A percentile compares a stretch with the other conserved stretches of the same genome.
Conservation (phyloP, 1,140 invertebrate species). For the Drosophila kanapiae region DNA sequence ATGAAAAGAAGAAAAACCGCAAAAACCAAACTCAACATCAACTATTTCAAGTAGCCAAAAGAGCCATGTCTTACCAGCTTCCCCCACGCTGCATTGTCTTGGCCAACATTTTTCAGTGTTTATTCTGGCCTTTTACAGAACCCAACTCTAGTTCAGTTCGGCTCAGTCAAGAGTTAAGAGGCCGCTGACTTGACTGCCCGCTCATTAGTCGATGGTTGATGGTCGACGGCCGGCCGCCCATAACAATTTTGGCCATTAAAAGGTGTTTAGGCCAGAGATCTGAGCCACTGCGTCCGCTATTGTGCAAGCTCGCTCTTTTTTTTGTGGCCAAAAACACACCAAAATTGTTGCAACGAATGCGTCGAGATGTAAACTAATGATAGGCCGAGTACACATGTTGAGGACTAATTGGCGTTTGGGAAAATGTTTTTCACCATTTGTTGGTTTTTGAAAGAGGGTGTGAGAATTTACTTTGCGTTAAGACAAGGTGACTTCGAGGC, state of each 20-base stretch:
- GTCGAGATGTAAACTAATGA: constrained; percentile 76
- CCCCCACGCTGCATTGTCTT: constrained; percentile 47
- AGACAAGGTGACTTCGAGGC: neutral
- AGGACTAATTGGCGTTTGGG: constrained; percentile 66
- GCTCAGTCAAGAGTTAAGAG: constrained; percentile 23
- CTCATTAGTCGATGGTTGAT: constrained; percentile 68
- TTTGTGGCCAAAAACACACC: constrained; percentile 44
- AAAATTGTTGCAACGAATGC: constrained; percentile 72
- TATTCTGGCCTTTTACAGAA: constrained; percentile 76
- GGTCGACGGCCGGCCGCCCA: constrained; percentile 38
- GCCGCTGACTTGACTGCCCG: constrained; percentile 55
- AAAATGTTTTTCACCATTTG: constrained; percentile 43
- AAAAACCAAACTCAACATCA: constrained; percentile 60
- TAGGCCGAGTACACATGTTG: constrained; percentile 59
- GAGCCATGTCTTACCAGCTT: constrained; percentile 22
- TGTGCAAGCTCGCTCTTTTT: constrained; percentile 66
- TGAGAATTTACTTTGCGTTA: constrained; percentile 31
- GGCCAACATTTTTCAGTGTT: constrained; percentile 49
- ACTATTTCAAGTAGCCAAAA: constrained; percentile 69
- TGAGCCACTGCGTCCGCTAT: constrained; percentile 70
- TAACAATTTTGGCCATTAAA: constrained; percentile 64
- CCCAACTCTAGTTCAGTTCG: constrained; percentile 44
- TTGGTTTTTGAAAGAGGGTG: constrained; percentile 35
- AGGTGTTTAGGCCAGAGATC: constrained; percentile 71
- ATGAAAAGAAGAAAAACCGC: constrained; percentile 61